A percentile compares a stretch with the other conserved stretches of the same genome.
Conservation (phyloP, 2,113 vertebrate species). For the Maccullochella peelii region DNA sequence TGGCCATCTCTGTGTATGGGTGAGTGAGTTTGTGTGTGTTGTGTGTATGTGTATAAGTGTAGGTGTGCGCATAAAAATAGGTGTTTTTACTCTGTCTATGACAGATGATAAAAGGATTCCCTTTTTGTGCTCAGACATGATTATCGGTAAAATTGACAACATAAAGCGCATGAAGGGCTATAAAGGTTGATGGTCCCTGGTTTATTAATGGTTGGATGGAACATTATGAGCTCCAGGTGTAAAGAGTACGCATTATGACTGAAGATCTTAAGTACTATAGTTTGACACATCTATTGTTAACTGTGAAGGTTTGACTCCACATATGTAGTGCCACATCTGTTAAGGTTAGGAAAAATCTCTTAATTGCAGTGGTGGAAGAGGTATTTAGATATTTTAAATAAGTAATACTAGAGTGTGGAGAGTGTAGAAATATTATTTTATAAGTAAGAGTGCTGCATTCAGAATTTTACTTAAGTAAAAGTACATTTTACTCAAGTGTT, state of each 20-base stretch:
- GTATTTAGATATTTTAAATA: neutral
- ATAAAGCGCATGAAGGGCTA: neutral
- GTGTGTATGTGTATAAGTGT: slow-evolving; percentile 5
- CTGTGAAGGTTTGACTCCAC: neutral
- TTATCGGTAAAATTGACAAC: slow-evolving; percentile 28
- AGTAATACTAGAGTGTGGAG: neutral
- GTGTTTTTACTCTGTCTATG: neutral
- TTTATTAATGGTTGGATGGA: slow-evolving; percentile 5
- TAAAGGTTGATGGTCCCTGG: neutral
- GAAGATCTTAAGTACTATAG: neutral
- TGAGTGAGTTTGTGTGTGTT: slow-evolving; percentile 1
- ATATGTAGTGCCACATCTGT: neutral
- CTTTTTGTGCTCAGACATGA: slow-evolving; percentile 25
- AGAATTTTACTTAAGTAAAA: neutral
- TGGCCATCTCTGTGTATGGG: slow-evolving; percentile 18
- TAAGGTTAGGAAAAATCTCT: neutral
- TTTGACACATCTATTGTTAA: slow-evolving; percentile 11
- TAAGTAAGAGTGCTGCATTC: neutral
- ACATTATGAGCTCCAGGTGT: neutral
- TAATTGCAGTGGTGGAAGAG: neutral
- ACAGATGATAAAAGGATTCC: slow-evolving; percentile 29
- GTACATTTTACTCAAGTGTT: neutral
- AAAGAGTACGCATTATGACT: neutral
- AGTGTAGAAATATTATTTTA: neutral
- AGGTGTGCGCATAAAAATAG: slow-evolving; percentile 13